A percentile compares a stretch with the other conserved stretches of the same genome.
These are phyloP conservation scores for Conus betulinus DNA, from an alignment of 1,140 invertebrate species.

Conservation along the genomic window DNA sequence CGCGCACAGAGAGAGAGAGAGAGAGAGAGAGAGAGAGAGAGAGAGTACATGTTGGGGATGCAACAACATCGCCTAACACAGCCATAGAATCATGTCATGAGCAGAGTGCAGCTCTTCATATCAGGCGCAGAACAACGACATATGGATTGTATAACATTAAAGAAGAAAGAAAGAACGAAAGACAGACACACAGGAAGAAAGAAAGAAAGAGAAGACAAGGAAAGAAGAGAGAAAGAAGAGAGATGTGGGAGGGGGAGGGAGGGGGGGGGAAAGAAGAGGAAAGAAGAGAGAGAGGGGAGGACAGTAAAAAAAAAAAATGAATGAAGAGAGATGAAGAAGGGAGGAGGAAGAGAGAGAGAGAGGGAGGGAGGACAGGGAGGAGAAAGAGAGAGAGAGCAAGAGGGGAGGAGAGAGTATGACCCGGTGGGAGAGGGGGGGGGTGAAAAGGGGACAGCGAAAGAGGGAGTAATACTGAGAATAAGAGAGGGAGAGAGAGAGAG, in stretches of 20 bases:
- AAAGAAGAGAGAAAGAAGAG: neutral
- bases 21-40: no score
- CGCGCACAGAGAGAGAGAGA: no score
- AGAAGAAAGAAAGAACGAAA: neutral
- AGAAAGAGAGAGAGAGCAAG: neutral
- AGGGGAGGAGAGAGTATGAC: no score
- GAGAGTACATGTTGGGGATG: no score
- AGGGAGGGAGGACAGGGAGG: neutral
- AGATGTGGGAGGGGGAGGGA: no score
- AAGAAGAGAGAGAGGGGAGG: neutral
- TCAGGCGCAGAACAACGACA: neutral
- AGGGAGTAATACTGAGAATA: neutral
- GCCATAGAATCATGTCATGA: no score
- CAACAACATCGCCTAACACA: no score
- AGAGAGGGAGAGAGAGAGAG: slow-evolving; percentile 5
- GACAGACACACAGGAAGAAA: neutral
- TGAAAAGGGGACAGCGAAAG: neutral
- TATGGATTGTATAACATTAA: neutral
- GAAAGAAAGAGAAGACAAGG: neutral
- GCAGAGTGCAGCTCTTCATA: no score
- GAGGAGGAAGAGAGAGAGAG: neutral
- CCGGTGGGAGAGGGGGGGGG: neutral
- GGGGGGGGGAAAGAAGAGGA: neutral
- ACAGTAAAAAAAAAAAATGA: neutral
- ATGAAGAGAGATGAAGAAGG: neutral